Percentiles rank a stretch among this genome's conserved stretches.
phyloP scores from a whole-genome alignment of 2,888 invertebrate genomes.

The Lycia hirtaria region DNA sequence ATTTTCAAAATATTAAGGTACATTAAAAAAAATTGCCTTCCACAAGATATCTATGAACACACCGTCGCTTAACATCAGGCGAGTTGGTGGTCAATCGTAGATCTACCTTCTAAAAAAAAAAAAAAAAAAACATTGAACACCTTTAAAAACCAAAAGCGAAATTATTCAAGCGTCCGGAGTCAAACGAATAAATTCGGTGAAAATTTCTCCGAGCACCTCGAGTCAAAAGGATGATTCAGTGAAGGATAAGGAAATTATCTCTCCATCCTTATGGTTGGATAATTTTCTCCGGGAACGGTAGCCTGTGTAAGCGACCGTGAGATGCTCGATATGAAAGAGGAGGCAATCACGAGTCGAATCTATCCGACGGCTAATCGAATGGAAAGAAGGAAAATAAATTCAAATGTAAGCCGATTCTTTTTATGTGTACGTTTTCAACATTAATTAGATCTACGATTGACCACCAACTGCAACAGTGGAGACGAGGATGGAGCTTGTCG shows the following conservation, averaged over 20 bases:
- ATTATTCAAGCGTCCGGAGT: not conserved
- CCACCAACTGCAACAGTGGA: too few relatives aligned
- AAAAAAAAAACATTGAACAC: not conserved
- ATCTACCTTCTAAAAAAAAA: not conserved
- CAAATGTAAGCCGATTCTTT: not conserved
- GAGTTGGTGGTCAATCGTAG: too few relatives aligned
- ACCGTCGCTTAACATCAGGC: too few relatives aligned
- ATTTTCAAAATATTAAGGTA: too few relatives aligned
- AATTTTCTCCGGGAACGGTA: slow-evolving; percentile 1
- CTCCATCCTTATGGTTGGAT: slow-evolving; percentile 3
- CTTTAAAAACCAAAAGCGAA: not conserved
- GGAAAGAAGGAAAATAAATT: slow-evolving; percentile 40
- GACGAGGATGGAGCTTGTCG: too few relatives aligned
- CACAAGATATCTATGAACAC: too few relatives aligned
- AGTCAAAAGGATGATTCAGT: slow-evolving; percentile 13
- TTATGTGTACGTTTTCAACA: too few relatives aligned
- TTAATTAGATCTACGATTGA: too few relatives aligned
- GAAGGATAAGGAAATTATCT: slow-evolving; percentile 2
- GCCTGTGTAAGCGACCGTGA: slow-evolving; percentile 24
- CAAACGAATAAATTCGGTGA: not conserved
- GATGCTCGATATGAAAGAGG: slow-evolving; percentile 49
- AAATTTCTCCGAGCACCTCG: slow-evolving; percentile 10
- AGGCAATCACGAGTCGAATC: slow-evolving; percentile 38
- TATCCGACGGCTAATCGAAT: slow-evolving; percentile 48
- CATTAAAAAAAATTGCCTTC: too few relatives aligned